Evolutionary conservation across 1,140 invertebrate species (phyloP).

Genomic region (Gonatopus flavifemur): DNA sequence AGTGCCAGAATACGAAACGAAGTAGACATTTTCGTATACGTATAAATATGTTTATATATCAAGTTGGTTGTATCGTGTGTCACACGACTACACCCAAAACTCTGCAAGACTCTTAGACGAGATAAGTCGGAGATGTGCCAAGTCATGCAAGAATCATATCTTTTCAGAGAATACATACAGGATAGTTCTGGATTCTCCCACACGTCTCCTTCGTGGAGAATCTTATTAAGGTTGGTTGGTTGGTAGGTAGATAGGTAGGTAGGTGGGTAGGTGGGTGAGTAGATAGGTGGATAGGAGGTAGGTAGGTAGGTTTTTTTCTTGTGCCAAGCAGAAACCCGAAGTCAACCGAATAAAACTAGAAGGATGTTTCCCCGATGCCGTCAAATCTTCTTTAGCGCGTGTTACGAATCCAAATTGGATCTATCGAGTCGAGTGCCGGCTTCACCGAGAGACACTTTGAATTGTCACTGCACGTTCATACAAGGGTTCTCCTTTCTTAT

Average conservation of each 20-base stretch:
- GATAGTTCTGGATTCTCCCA: no score
- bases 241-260: no score
- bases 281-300: no score
- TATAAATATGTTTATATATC: no score
- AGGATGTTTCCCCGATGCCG: conserved; percentile 5
- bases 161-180: no score
- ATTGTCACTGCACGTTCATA: neutral
- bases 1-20: conserved; percentile 29
- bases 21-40: conserved; percentile 25
- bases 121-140: conserved; percentile 6
- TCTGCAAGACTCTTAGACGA: no score
- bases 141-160: conserved; percentile 29
- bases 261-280: no score
- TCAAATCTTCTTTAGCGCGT: conserved; percentile 31
- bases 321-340: neutral
- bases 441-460: conserved; percentile 11
- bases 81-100: no score
- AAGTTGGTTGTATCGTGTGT: no score
- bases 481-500: no score
- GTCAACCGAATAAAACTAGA: conserved; percentile 4
- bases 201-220: no score
- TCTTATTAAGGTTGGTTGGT: no score
- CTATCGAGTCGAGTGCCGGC: neutral
- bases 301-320: conserved; percentile 3
- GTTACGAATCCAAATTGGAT: conserved; percentile 21